These are phyloP conservation scores for Lathronympha strigana DNA, from an alignment of 2,888 invertebrate genomes.

Conservation along the genomic window DNA sequence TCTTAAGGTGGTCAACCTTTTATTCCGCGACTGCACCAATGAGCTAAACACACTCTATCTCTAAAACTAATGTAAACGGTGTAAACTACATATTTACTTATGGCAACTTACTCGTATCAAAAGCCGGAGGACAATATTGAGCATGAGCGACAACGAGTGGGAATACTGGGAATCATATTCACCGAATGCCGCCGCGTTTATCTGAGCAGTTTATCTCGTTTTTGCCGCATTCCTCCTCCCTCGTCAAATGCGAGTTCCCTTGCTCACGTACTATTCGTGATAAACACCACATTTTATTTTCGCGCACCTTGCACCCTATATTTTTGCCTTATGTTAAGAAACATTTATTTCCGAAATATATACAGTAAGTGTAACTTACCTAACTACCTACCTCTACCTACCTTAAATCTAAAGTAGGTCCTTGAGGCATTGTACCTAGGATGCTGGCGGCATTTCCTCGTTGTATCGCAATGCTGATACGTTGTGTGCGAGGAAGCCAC, in stretches of 20 bases:
- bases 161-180: conserved; percentile 45
- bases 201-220: conserved; percentile 49
- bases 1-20: too few relatives aligned
- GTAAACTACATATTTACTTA: conserved; percentile 1
- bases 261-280: conserved; percentile 45
- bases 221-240: conserved; percentile 43
- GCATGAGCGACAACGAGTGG: conserved; percentile 44
- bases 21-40: too few relatives aligned
- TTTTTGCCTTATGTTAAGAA: conserved; percentile 24
- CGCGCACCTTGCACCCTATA: conserved; percentile 31
- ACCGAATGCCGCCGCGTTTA: conserved; percentile 46
- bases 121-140: conserved; percentile 42
- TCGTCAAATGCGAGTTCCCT: conserved; percentile 43
- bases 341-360: too few relatives aligned
- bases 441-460: too few relatives aligned
- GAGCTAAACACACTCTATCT: too few relatives aligned
- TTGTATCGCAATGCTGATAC: too few relatives aligned
- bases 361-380: too few relatives aligned
- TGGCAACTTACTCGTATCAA: conserved; percentile 7
- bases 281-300: conserved; percentile 44
- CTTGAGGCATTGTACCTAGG: too few relatives aligned
- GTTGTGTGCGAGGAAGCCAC: too few relatives aligned
- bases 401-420: too few relatives aligned
- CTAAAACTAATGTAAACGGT: neutral
- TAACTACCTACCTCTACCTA: too few relatives aligned